Base-by-base conservation (phyloP, 2,888 invertebrate species). In the Salticus scenicus region DNA sequence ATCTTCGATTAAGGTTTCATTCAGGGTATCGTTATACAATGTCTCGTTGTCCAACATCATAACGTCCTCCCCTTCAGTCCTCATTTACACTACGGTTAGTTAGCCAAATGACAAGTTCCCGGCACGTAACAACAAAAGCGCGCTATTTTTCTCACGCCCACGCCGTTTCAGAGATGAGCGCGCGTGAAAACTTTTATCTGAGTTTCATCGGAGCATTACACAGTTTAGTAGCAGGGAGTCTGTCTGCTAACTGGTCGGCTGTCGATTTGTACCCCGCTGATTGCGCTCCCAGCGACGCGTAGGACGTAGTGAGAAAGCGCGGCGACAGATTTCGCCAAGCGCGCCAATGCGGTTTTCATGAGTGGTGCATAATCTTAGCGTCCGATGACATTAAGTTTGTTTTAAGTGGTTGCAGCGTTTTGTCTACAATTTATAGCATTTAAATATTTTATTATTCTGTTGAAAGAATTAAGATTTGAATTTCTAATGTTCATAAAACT, bases 301-400 rank as follows among this genome's bases (percentile, higher is more conserved):
- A 74, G 74, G 69, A 73, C 63, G 69, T 8, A 30, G 69, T 47
- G 27, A n/a, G 27, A 27, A n/a, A 30, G 14, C 27, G 37, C 71
- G 74, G 71, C 42, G 69, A 70, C 37, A 69, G 37, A 47, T 14
- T 66, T 74, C 82, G 82, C 82, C 82, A 82, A 82, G 17, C 75
- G 83, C 83, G 83, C 83, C 83, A 83, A 83, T 83, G 83, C 83
- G 83, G 83, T 83, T 83, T 77, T 77, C 77, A 24, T 51, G 64
- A 77, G 41, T 83, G 77, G 77, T 83, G 83, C 83, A 83, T 83
- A 83, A 83, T 83, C 83, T 83, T 73, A 41, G 27, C 51, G 72
- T 63, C 31, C 66, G 77, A 72, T 57, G 70, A 57, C 57, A 57
- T 57, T 57, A 57, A 57, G 57, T 57, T 57, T 47, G 47, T 47